Evolutionary conservation across 2,888 invertebrate genomes (phyloP).

Genomic region (Cyrtodaria siliqua): DNA sequence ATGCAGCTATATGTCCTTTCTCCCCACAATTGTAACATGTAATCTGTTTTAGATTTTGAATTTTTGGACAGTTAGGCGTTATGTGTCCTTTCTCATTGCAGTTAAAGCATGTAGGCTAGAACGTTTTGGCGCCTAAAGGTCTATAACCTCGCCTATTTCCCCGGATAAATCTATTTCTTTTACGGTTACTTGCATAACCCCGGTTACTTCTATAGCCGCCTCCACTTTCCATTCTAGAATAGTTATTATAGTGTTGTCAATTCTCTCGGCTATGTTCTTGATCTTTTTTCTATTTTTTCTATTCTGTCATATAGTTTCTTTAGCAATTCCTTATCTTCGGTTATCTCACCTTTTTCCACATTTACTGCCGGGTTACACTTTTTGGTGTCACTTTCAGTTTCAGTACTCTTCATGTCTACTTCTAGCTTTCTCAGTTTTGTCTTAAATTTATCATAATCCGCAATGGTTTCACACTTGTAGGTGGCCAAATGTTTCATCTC

Average conservation of each 20-base stretch:
- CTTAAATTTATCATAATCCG: slow-evolving; percentile 39
- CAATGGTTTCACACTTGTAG: slow-evolving; percentile 19
- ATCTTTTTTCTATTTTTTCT: slow-evolving; percentile 10
- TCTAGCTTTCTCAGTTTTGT: slow-evolving; percentile 31
- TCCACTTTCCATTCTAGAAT: too few species aligned
- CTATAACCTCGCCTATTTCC: too few species aligned
- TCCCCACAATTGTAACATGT: too few species aligned
- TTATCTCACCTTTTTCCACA: background rate
- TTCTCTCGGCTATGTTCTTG: background rate
- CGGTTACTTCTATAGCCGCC: too few species aligned
- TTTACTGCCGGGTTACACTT: slow-evolving; percentile 2
- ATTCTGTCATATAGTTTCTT: slow-evolving; percentile 23
- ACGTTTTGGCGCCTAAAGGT: too few species aligned
- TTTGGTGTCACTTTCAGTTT: background rate
- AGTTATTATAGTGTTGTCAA: too few species aligned
- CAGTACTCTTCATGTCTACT: slow-evolving; percentile 5
- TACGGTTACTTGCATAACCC: too few species aligned
- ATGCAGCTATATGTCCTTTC: slow-evolving; percentile 14
- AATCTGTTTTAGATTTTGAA: too few species aligned
- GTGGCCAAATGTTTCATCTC: slow-evolving; percentile 21
- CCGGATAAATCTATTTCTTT: too few species aligned
- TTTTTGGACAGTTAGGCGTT: too few species aligned
- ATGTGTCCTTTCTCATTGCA: too few species aligned
- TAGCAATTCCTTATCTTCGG: slow-evolving; percentile 27
- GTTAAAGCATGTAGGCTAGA: too few species aligned